Evolutionary conservation across 2,888 invertebrate genomes (phyloP).

Genomic region (Zaprionus obscuricornis): DNA sequence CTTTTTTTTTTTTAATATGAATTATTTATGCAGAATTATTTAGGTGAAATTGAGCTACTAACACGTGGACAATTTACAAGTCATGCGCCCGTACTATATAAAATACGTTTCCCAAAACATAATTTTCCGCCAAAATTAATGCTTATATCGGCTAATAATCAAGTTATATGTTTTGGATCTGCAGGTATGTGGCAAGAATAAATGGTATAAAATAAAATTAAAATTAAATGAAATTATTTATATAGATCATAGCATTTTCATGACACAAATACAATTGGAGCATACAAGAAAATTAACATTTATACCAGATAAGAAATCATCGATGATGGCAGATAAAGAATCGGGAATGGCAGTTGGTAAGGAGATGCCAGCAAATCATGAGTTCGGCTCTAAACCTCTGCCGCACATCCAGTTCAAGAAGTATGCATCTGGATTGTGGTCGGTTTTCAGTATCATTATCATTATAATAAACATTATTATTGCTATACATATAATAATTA

Average conservation of each 20-base stretch:
- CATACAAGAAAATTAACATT: slow-evolving; percentile 81
- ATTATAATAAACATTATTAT: not conserved
- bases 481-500: not conserved
- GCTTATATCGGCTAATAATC: slow-evolving; percentile 85
- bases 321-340: slow-evolving; percentile 20
- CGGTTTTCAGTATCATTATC: slow-evolving; percentile 37
- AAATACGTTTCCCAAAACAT: slow-evolving; percentile 86
- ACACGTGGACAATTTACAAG: slow-evolving; percentile 81
- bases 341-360: slow-evolving; percentile 30
- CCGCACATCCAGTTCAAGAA: slow-evolving; percentile 65
- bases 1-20: no score
- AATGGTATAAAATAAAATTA: not conserved
- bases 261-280: slow-evolving; percentile 82
- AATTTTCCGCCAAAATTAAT: slow-evolving; percentile 86
- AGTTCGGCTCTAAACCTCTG: slow-evolving; percentile 46
- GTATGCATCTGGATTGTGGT: slow-evolving; percentile 68
- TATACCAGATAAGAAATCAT: slow-evolving; percentile 56
- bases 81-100: slow-evolving; percentile 84
- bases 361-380: slow-evolving; percentile 24
- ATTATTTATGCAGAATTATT: slow-evolving; percentile 84
- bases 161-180: slow-evolving; percentile 85
- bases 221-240: not conserved
- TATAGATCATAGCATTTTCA: slow-evolving; percentile 79
- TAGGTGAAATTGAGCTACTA: slow-evolving; percentile 85
- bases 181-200: slow-evolving; percentile 85